Percentiles rank a stretch among this genome's conserved stretches.
Conservation (phyloP, 1,140 invertebrate species). For the Zeugodacus cucurbitae region DNA sequence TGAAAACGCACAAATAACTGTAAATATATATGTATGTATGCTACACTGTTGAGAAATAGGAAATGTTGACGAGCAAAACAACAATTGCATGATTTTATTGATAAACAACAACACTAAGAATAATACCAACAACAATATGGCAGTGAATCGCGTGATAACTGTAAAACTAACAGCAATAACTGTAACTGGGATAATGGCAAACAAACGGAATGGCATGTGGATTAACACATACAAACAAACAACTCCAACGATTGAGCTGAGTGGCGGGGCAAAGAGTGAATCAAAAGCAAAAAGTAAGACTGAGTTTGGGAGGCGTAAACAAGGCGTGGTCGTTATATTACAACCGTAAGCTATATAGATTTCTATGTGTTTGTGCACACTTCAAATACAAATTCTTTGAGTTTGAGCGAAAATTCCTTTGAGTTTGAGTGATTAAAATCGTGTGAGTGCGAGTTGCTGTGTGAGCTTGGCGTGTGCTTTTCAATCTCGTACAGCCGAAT, state of each 20-base stretch:
- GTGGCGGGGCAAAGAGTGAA: neutral
- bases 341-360: no score
- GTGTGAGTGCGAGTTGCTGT: neutral
- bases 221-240: neutral
- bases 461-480: neutral
- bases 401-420: neutral
- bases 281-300: no score
- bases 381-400: neutral
- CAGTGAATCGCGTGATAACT: constrained; percentile 11
- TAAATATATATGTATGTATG: neutral
- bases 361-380: no score
- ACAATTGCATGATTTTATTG: neutral
- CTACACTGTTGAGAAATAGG: neutral
- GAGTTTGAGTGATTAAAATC: neutral
- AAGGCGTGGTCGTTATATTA: neutral
- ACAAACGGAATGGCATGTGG: neutral
- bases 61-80: neutral
- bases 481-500: neutral
- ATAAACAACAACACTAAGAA: neutral
- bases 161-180: constrained; percentile 27
- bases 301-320: neutral
- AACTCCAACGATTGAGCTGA: neutral
- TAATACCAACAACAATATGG: neutral
- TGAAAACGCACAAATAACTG: neutral
- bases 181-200: constrained; percentile 23